phyloP scores from a whole-genome alignment of 53 echinoderm and acorn worm species.

The Echinarachnius parma region DNA sequence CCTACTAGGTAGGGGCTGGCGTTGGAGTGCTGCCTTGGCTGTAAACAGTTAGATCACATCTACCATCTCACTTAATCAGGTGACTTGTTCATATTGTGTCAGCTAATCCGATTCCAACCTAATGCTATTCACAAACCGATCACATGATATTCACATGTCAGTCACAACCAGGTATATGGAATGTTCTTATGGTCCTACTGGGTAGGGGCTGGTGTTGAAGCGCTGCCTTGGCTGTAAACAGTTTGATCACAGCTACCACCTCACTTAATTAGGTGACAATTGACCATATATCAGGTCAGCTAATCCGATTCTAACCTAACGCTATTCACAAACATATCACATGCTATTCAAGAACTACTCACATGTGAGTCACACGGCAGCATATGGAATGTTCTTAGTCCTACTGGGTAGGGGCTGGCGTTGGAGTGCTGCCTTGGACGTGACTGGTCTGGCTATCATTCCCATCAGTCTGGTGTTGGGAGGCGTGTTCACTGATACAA shows the following conservation, averaged over 20 bases:
- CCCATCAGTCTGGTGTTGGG: conserved; percentile 76
- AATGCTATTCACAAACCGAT: too few species aligned
- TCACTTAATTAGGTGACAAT: too few species aligned
- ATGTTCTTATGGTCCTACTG: conserved; percentile 39
- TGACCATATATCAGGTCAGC: too few species aligned
- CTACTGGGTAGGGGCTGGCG: neutral
- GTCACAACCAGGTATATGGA: conserved; percentile 16
- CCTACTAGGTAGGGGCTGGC: neutral
- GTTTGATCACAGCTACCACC: too few species aligned
- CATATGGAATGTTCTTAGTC: conserved; percentile 5
- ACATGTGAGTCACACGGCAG: neutral
- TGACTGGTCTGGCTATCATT: conserved; percentile 71
- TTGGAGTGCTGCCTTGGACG: conserved; percentile 54
- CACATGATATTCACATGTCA: neutral
- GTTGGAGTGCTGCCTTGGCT: conserved; percentile 47
- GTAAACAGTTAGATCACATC: conserved; percentile 77
- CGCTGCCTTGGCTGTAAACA: conserved; percentile 74
- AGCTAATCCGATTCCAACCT: too few species aligned
- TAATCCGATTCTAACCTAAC: too few species aligned
- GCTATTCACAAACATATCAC: too few species aligned
- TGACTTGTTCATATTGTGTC: too few species aligned
- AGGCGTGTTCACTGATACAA: conserved; percentile 75
- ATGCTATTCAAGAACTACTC: too few species aligned
- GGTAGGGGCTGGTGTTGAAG: conserved; percentile 69
- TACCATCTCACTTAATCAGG: conserved; percentile 62